These are phyloP conservation scores for Numenius arquata DNA, from an alignment of 2,113 vertebrate species.

Conservation along the genomic window DNA sequence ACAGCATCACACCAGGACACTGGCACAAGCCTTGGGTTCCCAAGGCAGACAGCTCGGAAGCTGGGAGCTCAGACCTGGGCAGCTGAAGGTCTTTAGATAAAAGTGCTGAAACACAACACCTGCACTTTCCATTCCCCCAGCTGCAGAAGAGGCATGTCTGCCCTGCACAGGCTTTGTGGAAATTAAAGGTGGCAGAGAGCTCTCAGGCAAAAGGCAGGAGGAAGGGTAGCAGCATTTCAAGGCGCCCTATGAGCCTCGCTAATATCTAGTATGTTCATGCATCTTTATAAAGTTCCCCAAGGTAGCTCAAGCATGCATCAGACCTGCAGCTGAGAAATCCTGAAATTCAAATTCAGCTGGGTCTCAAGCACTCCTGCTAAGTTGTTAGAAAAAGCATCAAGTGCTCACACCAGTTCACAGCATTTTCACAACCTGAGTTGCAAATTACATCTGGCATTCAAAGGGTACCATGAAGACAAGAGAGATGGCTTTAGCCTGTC, in stretches of 20 bases:
- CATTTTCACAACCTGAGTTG: neutral
- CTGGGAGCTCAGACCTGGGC: neutral
- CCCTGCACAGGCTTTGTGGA: neutral
- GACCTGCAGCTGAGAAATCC: neutral
- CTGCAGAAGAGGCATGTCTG: neutral
- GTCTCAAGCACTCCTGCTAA: neutral
- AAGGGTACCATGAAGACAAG: neutral
- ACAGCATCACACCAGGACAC: neutral
- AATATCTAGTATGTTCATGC: neutral
- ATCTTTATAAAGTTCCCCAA: neutral
- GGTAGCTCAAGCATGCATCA: neutral
- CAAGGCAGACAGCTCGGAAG: neutral
- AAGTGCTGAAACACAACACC: slow-evolving; percentile 26
- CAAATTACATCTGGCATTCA: neutral
- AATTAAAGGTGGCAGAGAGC: neutral
- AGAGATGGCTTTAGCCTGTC: neutral
- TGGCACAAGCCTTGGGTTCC: rapidly evolving
- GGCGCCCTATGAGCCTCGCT: neutral
- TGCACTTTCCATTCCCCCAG: neutral
- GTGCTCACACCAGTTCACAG: neutral
- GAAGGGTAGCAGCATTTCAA: neutral
- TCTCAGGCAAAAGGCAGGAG: neutral
- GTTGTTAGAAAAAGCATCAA: neutral
- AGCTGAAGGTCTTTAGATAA: slow-evolving; percentile 4
- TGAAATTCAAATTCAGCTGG: neutral